Conservation (phyloP, 2,888 invertebrate species). For the Sminthurinus aureus region DNA sequence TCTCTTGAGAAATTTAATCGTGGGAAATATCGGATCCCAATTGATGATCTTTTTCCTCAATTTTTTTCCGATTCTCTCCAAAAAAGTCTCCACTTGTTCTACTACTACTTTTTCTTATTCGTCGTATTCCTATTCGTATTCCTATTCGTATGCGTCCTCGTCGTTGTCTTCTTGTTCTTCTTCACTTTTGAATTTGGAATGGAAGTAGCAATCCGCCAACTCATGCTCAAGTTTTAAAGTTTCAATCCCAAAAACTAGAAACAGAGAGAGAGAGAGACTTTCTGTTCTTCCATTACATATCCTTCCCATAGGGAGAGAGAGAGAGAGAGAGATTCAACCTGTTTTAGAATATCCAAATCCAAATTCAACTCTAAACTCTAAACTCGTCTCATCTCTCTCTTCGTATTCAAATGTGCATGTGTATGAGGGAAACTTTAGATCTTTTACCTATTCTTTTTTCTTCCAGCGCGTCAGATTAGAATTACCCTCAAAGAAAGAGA, state of each 20-base stretch:
- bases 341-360: not conserved
- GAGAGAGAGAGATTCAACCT: not conserved
- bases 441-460: not conserved
- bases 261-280: conserved; percentile 10
- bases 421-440: not conserved
- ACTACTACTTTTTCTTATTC: too few relatives aligned
- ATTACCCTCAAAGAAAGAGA: not conserved
- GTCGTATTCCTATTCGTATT: too few relatives aligned
- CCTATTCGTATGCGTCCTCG: too few relatives aligned
- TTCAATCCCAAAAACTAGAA: conserved; percentile 25
- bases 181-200: conserved; percentile 13
- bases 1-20: conserved; percentile 46
- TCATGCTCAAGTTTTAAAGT: conserved; percentile 44
- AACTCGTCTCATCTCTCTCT: not conserved
- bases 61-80: conserved; percentile 38
- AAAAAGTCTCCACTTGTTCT: conserved; percentile 41
- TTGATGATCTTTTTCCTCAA: conserved; percentile 47
- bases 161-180: too few relatives aligned
- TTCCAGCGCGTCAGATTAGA: not conserved
- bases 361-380: conserved; percentile 1
- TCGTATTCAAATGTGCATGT: not conserved
- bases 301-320: not conserved
- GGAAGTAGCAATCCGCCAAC: conserved; percentile 45
- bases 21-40: conserved; percentile 49
- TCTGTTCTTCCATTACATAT: not conserved